Base-by-base conservation (phyloP, 2,797 vertebrate species). In the Nasua narica region DNA sequence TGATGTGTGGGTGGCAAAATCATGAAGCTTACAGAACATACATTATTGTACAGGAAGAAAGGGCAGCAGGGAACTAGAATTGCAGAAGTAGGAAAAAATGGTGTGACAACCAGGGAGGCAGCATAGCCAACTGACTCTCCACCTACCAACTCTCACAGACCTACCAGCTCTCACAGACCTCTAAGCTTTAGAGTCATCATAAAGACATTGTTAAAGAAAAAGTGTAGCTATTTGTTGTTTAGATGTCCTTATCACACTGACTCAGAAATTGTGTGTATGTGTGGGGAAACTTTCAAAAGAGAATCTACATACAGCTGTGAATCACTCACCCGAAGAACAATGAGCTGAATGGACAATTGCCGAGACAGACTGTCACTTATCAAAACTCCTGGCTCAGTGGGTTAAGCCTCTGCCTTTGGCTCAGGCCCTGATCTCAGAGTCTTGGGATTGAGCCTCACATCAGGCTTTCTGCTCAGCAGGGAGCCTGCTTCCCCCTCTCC, bases 1-100 rank as follows among this genome's bases (percentile, higher is more conserved):
- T 94, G 85, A 72, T 91, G 85, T 96, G 98, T 98, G 97, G 98
- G 98, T 97, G 96, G 97, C 29, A 97, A 96, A 97, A 94, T 81
- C 96, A 97, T 97, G 74, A 97, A n/a, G 93, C 94, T 97, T 95
- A 96, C 14, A 91, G 96, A 97, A 96, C 96, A 96, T 89, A 81
- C 65, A 92, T 97, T 97, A 97, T 96, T 98, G 81, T 87, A 97
- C 94, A 98, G 97, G 88, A 96, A 96, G 93, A 90, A 97, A 98
- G 35, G 67, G 92, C 95, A 97, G 81, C 29, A 98, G 96, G 90
- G 95, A 98, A 76, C 23, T 95, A 52, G 96, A 97, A 98, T 95
- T 97, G 91, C 29, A 97, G 85, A n/a, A 96, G 46, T 69, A 48
- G 79, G 69, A 92, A 0, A 85, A 95, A 97, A 90, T 74, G 58